phyloP scores from a whole-genome alignment of 1,140 invertebrate genomes.

The Agrilus planipennis region DNA sequence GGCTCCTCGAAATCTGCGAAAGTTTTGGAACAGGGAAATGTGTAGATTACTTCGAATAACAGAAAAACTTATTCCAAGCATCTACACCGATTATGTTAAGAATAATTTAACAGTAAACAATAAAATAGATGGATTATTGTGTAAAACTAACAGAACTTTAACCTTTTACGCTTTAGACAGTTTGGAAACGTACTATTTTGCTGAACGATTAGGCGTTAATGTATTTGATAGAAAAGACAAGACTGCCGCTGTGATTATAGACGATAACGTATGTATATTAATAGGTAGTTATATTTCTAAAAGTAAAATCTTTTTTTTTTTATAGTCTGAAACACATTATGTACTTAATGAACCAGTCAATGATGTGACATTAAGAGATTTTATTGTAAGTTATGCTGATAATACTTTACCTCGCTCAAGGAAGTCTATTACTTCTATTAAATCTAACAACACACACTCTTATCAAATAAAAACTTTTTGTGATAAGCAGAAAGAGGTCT shows the following conservation, averaged over 20 bases:
- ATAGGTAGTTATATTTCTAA: no score
- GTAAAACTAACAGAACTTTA: constrained; percentile 52
- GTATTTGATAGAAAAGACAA: constrained; percentile 45
- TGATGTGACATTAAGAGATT: constrained; percentile 42
- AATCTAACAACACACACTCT: constrained; percentile 30
- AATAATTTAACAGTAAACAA: not conserved
- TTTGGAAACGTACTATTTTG: constrained; percentile 54
- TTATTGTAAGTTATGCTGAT: constrained; percentile 39
- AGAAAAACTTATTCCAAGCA: constrained; percentile 13
- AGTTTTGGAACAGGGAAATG: constrained; percentile 27
- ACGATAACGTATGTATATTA: constrained; percentile 51
- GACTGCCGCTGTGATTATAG: constrained; percentile 58
- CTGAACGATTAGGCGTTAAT: constrained; percentile 58
- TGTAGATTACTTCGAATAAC: constrained; percentile 37
- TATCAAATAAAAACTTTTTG: constrained; percentile 21
- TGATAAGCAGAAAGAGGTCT: constrained; percentile 26
- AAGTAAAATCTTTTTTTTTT: constrained; percentile 27
- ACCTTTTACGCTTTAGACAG: constrained; percentile 61
- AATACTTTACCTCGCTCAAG: constrained; percentile 16
- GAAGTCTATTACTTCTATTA: constrained; percentile 25
- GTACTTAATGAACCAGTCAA: constrained; percentile 46
- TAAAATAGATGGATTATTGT: constrained; percentile 34
- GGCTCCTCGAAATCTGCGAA: constrained; percentile 39
- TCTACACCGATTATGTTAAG: constrained; percentile 5
- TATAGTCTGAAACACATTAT: constrained; percentile 56